Conservation (phyloP, 2,797 vertebrate species). For the Staurois parvus region DNA sequence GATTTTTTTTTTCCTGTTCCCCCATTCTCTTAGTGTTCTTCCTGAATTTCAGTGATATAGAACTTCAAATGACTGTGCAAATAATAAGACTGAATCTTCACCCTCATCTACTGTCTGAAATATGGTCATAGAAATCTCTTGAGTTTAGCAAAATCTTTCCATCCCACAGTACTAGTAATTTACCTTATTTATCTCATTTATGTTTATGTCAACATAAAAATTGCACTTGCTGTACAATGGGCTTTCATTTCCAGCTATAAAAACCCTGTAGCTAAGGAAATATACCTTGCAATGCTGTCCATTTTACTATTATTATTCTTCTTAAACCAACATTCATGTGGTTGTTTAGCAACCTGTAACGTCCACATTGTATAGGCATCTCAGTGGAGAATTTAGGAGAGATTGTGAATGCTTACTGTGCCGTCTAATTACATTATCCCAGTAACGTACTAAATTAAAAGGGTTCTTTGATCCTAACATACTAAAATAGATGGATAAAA, state of each 20-base stretch:
- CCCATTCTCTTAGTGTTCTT: neutral
- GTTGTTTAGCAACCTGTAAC: slow-evolving; percentile 46
- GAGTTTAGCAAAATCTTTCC: neutral
- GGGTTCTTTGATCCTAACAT: slow-evolving; percentile 41
- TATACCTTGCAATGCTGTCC: neutral
- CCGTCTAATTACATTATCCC: slow-evolving; percentile 49
- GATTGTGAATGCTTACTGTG: slow-evolving; percentile 37
- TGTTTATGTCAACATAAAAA: slow-evolving; percentile 21
- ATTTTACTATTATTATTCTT: neutral
- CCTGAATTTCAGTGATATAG: neutral
- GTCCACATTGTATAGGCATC: slow-evolving; percentile 18
- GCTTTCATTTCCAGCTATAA: slow-evolving; percentile 8
- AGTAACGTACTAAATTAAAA: slow-evolving; percentile 49
- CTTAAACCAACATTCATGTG: neutral
- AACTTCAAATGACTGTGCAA: neutral
- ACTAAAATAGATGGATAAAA: slow-evolving; percentile 38
- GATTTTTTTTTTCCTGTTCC: neutral
- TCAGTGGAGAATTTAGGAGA: slow-evolving; percentile 15
- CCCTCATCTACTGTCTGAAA: neutral
- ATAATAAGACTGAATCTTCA: neutral
- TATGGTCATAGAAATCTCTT: neutral
- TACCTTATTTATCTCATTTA: slow-evolving; percentile 19
- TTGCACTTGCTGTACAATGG: neutral
- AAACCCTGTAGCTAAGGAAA: neutral
- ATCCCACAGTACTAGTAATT: neutral